Evolutionary conservation across 2,888 invertebrate genomes (phyloP).

Genomic region (Lamellibrachia columna): DNA sequence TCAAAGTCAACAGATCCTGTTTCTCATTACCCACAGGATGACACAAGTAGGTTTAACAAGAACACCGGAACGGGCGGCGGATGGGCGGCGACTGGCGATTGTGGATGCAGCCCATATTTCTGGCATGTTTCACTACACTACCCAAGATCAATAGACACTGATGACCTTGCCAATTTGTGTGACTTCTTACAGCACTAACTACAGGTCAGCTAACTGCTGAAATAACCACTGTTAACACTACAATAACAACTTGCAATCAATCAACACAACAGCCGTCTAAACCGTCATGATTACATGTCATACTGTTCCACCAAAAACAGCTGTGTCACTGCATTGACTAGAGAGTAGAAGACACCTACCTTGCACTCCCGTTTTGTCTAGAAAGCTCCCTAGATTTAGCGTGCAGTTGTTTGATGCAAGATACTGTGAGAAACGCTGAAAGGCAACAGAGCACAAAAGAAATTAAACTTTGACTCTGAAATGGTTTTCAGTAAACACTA

Average conservation of each 20-base stretch:
- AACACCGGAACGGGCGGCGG: background rate
- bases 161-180: slow-evolving; percentile 9
- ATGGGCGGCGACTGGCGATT: too few relatives aligned
- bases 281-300: background rate
- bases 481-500: background rate
- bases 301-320: background rate
- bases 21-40: background rate
- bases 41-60: background rate
- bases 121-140: background rate
- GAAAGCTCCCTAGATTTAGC: slow-evolving; percentile 96
- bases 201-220: background rate
- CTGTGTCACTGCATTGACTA: background rate
- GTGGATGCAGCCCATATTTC: background rate
- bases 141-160: background rate
- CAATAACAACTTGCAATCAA: background rate
- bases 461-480: background rate
- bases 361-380: slow-evolving; percentile 97
- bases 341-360: slow-evolving; percentile 73
- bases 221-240: background rate
- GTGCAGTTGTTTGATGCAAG: slow-evolving; percentile 99
- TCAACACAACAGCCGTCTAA: background rate
- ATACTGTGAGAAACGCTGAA: slow-evolving; percentile 97
- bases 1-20: background rate
- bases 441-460: slow-evolving; percentile 37
- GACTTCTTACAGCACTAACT: background rate